Evolutionary conservation across 1,140 invertebrate species (phyloP), one percentile per base, ranked within the genome.

Genomic region (Thrips palmi): DNA sequence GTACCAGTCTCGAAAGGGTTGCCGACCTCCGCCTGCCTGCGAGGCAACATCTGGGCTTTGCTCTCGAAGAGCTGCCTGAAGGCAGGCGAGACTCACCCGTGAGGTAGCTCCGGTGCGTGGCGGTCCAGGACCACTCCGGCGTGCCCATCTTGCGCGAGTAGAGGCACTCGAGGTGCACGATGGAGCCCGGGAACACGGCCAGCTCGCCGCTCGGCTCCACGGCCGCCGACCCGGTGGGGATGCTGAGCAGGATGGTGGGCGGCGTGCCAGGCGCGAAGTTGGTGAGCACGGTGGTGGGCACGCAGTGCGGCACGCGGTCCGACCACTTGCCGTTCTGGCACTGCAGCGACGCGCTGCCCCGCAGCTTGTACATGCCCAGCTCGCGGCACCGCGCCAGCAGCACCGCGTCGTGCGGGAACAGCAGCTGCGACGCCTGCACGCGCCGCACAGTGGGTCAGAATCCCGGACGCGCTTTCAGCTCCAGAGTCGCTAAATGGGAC

Each of bases 91-190:
- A 54, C 53, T 59, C 49, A 84, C 81, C 78, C 44, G 77, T 79
- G 10, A 68, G 59, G 52, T 84, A 81, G 51, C 77, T 69, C 42
- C 76, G 68, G 44, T 72, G 70, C 8, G 67, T 74, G 24, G 81
- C 76, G 1, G 80, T 85, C 80, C 83, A 88, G n/a, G 71, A 77
- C 85, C 85, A 88, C 42, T 80, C 76, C 1, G 84, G 84, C 40
- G 76, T 76, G 1, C 83, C 83, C 18, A 76, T 53, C 24, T 68
- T 60, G 37, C 81, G 59, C 0, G 72, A 69, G 48, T 77, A 81
- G 36, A 88, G 64, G 50, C 85, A 89, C 52, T 87, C 82, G 31
- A 89, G 60, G 51, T 85, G 76, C 1, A 88, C 52, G 0, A 82
- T 81, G 44, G 77, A 81, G 42, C 79, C 79, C 0, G 83, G 83